A percentile compares a stretch with the other conserved stretches of the same genome.
These are phyloP conservation scores for Adrianichthys oophorus DNA, from an alignment of 2,797 vertebrate species.

Conservation along the genomic window DNA sequence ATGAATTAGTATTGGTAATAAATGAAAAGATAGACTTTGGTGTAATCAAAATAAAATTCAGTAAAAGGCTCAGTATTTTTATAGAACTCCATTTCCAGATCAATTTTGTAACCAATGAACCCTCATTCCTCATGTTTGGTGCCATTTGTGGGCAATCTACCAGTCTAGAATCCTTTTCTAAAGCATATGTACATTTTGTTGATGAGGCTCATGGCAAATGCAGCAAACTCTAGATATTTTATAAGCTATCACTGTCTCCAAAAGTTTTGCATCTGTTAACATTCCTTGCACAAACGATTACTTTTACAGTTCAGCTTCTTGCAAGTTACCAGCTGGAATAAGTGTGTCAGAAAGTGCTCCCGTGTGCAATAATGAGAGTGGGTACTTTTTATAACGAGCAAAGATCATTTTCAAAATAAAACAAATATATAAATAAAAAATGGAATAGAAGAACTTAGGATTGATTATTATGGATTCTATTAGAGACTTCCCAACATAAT, in stretches of 20 bases:
- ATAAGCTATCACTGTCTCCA: background rate
- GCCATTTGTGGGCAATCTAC: conserved; percentile 17
- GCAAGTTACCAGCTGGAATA: conserved; percentile 47
- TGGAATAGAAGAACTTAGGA: background rate
- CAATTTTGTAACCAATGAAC: conserved; percentile 18
- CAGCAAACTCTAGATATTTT: conserved; percentile 1
- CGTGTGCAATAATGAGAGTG: conserved; percentile 58
- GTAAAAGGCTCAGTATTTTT: too few relatives aligned
- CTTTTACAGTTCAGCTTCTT: background rate
- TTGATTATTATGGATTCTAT: conserved; percentile 6
- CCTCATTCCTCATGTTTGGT: conserved; percentile 31
- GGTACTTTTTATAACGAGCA: background rate
- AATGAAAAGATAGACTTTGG: too few relatives aligned
- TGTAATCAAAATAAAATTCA: too few relatives aligned
- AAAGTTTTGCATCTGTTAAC: conserved; percentile 7
- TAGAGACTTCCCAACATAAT: conserved; percentile 5
- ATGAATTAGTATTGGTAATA: too few relatives aligned
- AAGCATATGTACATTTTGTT: conserved; percentile 3
- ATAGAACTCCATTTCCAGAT: too few relatives aligned
- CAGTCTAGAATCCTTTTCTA: conserved; percentile 15
- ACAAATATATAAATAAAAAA: too few relatives aligned
- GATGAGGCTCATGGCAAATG: conserved; percentile 3
- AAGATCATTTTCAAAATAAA: too few relatives aligned
- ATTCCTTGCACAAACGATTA: background rate
- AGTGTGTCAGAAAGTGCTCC: conserved; percentile 33